phyloP scores from a whole-genome alignment of 2,888 invertebrate genomes.

The Melanchra persicariae region DNA sequence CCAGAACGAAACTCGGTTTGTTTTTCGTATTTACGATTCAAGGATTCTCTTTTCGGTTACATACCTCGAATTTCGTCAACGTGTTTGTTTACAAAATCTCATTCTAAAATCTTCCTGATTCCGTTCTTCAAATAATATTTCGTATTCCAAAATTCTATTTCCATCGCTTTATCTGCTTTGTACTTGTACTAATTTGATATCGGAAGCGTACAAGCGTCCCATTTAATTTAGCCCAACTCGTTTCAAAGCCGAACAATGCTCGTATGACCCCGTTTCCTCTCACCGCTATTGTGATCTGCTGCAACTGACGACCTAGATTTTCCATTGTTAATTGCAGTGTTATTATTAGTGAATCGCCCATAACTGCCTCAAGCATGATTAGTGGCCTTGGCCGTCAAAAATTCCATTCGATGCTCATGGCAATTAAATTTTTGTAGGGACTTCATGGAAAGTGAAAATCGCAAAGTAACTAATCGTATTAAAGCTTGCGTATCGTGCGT shows the following conservation, averaged over 20 bases:
- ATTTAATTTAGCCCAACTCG: constrained; percentile 79
- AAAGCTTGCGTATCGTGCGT: constrained; percentile 74
- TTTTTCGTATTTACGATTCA: constrained; percentile 71
- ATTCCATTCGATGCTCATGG: constrained; percentile 36
- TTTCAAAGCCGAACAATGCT: constrained; percentile 79
- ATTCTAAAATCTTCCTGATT: constrained; percentile 40
- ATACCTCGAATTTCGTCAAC: constrained; percentile 61
- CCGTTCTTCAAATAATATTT: constrained; percentile 43
- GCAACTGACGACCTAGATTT: constrained; percentile 80
- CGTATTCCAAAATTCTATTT: constrained; percentile 32
- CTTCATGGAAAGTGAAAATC: constrained; percentile 54
- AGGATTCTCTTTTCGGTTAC: constrained; percentile 65
- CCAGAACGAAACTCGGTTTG: constrained; percentile 65
- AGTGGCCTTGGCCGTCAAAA: constrained; percentile 64
- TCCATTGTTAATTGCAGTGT: constrained; percentile 73
- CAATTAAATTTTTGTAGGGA: constrained; percentile 28
- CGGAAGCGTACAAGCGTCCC: constrained; percentile 74
- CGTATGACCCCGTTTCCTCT: constrained; percentile 81
- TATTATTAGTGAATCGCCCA: constrained; percentile 70
- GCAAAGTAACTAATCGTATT: constrained; percentile 59
- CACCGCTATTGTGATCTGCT: constrained; percentile 75
- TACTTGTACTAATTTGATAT: constrained; percentile 75
- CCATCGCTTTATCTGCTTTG: constrained; percentile 41
- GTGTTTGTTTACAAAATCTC: constrained; percentile 58
- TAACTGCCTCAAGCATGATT: constrained; percentile 52